Evolutionary conservation across 2,113 vertebrate genomes (phyloP), one percentile per base, ranked within the genome.

Genomic region (Notothenia rossii): DNA sequence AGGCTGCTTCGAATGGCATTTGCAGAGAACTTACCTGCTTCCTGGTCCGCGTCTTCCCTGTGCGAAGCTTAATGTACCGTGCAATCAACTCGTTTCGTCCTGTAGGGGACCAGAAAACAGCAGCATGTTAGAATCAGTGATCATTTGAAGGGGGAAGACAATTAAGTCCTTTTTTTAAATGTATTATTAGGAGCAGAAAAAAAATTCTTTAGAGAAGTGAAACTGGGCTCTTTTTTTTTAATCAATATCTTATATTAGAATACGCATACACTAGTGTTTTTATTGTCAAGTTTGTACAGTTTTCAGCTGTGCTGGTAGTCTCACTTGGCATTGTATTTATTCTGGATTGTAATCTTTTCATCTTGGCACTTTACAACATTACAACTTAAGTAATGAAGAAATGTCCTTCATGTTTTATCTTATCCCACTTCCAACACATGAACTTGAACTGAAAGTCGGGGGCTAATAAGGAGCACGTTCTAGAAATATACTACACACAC

Each of bases 21-120:
- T 45, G 10, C 25, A 58, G 58, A 82, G 72, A 74, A 79, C 94
- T 90, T 82, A 98, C 97, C 97, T 99, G 98, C 94, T 99, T 99
- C 89, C 98, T 96, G 79, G 98, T 98, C 82, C 98, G 96, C 67
- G 97, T 99, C 94, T 99, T 99, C 89, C 98, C 98, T 2, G 98
- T 99, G 81, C 97, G 96, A 62, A 99, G 95, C 91, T 99, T 99
- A 94, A 99, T 99, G 84, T 99, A 99, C 48, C 98, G 96, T 55
- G 98, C 98, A 18, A 99, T 99, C 87, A 99, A 91, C 91, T 99
- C 97, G 49, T 99, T 99, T 40, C 98, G 95, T 93, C 98, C 98
- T 99, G 92, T 7, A 88, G 90, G 7, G 56, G 40, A 69, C 68
- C 43, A 88, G 67, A 69, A 88, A 86, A 74, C 17, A 67, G 11